A percentile compares a stretch with the other conserved stretches of the same genome.
These are phyloP conservation scores for Macrotus californicus DNA, from an alignment of 2,113 vertebrate species.

Conservation along the genomic window DNA sequence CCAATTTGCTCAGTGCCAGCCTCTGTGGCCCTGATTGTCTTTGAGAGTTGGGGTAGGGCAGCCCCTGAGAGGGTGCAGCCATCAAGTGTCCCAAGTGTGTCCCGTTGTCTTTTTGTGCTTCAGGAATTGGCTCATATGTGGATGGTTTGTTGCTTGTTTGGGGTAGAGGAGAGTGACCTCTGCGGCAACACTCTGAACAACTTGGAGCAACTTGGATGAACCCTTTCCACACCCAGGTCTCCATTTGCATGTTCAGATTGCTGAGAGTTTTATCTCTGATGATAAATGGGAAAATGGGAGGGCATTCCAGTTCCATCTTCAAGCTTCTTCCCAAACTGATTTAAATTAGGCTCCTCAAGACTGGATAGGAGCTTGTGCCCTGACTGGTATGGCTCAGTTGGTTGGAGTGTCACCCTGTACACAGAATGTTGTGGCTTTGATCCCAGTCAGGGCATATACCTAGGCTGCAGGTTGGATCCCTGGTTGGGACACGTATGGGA, in stretches of 20 bases:
- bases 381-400: no score
- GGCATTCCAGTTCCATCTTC: conserved; percentile 33
- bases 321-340: not conserved
- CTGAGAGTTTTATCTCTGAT: conserved; percentile 66
- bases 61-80: not conserved
- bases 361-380: not conserved
- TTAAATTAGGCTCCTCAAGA: conserved; percentile 43
- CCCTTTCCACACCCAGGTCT: conserved; percentile 70
- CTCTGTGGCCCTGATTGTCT: not conserved
- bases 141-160: conserved; percentile 71
- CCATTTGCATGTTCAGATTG: conserved; percentile 58
- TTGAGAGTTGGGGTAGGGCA: not conserved
- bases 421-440: no score
- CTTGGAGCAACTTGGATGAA: conserved; percentile 67
- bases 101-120: conserved; percentile 58
- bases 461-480: no score
- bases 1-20: not conserved
- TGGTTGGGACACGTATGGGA: no score
- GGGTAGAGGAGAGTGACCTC: conserved; percentile 42
- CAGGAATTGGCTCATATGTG: conserved; percentile 45
- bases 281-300: conserved; percentile 10
- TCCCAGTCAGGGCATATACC: no score
- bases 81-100: conserved; percentile 50
- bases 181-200: conserved; percentile 65
- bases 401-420: no score